Conservation (phyloP, 2,797 vertebrate species). For the Lemur catta region DNA sequence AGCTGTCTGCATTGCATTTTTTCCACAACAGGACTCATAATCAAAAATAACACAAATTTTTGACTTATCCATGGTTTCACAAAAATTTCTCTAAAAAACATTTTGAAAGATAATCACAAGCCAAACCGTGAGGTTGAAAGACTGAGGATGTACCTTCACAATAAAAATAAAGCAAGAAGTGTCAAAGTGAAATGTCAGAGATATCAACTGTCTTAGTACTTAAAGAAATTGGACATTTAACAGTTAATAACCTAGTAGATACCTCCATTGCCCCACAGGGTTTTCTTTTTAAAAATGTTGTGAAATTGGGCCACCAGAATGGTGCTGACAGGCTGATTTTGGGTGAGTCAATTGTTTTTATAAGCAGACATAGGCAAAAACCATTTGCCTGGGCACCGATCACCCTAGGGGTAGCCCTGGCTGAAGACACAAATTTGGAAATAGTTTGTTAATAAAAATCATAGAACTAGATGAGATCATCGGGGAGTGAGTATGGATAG, state of each 20-base stretch:
- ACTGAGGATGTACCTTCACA: too few relatives aligned
- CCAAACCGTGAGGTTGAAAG: too few relatives aligned
- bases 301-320: not conserved
- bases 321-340: conserved; percentile 31
- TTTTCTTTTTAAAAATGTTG: conserved; percentile 19
- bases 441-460: conserved; percentile 64
- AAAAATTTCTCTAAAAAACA: too few relatives aligned
- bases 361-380: conserved; percentile 27
- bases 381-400: not conserved
- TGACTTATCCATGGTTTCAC: too few relatives aligned
- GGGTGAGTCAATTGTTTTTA: conserved; percentile 58
- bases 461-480: conserved; percentile 58
- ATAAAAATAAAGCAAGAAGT: too few relatives aligned
- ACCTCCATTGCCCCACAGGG: not conserved
- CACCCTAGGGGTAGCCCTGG: not conserved
- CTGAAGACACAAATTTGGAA: conserved; percentile 63
- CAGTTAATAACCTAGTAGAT: not conserved
- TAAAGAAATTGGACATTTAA: too few relatives aligned
- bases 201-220: too few relatives aligned
- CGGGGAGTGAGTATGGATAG: not conserved
- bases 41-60: too few relatives aligned
- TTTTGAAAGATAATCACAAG: too few relatives aligned
- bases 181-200: too few relatives aligned
- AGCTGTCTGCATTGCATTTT: too few relatives aligned
- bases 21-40: too few relatives aligned